phyloP scores from a whole-genome alignment of 2,113 vertebrate genomes.

The Irena cyanogastra region DNA sequence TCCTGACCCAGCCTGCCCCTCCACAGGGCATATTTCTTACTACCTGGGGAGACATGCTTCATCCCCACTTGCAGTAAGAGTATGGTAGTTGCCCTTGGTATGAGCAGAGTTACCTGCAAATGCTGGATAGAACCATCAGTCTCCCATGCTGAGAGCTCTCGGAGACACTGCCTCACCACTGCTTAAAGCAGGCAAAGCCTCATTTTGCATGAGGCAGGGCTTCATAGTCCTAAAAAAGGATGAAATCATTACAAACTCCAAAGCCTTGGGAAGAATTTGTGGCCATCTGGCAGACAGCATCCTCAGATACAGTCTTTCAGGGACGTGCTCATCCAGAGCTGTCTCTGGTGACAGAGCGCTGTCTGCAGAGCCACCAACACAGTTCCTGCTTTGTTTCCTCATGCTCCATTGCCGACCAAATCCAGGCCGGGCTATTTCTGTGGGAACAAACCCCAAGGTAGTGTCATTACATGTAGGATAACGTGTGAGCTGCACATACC shows the following conservation, averaged over 20 bases:
- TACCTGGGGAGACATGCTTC: not conserved
- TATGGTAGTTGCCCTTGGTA: not conserved
- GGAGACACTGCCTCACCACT: not conserved
- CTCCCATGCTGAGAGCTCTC: not conserved
- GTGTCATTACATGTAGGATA: not conserved
- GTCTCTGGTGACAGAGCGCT: not conserved
- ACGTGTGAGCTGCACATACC: not conserved
- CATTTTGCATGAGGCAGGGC: not conserved
- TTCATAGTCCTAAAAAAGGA: not conserved
- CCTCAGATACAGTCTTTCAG: not conserved
- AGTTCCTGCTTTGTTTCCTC: not conserved
- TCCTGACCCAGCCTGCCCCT: not conserved
- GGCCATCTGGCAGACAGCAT: slow-evolving; percentile 23
- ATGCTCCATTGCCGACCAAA: not conserved
- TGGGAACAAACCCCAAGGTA: not conserved
- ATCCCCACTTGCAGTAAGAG: not conserved
- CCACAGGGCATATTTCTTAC: not conserved
- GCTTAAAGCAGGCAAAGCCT: not conserved
- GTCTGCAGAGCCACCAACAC: slow-evolving; percentile 3
- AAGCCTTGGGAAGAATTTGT: not conserved
- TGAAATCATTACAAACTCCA: not conserved
- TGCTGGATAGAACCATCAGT: not conserved
- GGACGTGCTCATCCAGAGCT: not conserved
- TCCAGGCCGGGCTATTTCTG: not conserved
- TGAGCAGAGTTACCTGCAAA: not conserved